Evolutionary conservation across 2,888 invertebrate species (phyloP).

Genomic region (Cephus pulcher): DNA sequence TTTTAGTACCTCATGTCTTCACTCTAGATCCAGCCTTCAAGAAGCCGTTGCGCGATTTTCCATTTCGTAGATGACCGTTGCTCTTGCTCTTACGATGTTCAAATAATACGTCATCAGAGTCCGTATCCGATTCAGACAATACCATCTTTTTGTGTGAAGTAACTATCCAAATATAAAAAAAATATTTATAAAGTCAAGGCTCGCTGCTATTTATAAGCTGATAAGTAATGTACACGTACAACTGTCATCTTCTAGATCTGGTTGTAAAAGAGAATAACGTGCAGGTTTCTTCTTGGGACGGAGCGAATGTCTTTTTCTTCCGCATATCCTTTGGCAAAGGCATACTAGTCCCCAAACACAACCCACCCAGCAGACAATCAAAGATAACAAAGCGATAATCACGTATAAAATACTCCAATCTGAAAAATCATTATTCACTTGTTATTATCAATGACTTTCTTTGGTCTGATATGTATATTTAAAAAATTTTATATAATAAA

Average conservation of each 20-base stretch:
- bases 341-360: slow-evolving; percentile 75
- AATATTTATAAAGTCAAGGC: slow-evolving; percentile 30
- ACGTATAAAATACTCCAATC: slow-evolving; percentile 96
- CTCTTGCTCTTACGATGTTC: slow-evolving; percentile 76
- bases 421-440: slow-evolving; percentile 58
- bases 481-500: slow-evolving; percentile 10
- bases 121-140: slow-evolving; percentile 83
- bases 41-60: slow-evolving; percentile 69
- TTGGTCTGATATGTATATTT: slow-evolving; percentile 1
- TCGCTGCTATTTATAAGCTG: background rate
- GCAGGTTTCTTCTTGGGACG: slow-evolving; percentile 73
- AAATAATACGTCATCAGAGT: slow-evolving; percentile 84
- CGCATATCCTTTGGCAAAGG: slow-evolving; percentile 71
- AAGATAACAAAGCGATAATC: slow-evolving; percentile 75
- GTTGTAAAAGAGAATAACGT: slow-evolving; percentile 79
- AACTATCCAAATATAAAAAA: slow-evolving; percentile 67
- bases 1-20: slow-evolving; percentile 66
- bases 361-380: slow-evolving; percentile 73
- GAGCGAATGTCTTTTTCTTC: slow-evolving; percentile 66
- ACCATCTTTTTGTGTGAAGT: slow-evolving; percentile 70
- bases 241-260: slow-evolving; percentile 76
- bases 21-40: slow-evolving; percentile 68
- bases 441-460: background rate
- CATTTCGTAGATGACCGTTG: slow-evolving; percentile 70
- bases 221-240: slow-evolving; percentile 69